Evolutionary conservation across 1,140 invertebrate genomes (phyloP), one percentile per base, ranked within the genome.

Genomic region (Chrysomallon squamiferum): DNA sequence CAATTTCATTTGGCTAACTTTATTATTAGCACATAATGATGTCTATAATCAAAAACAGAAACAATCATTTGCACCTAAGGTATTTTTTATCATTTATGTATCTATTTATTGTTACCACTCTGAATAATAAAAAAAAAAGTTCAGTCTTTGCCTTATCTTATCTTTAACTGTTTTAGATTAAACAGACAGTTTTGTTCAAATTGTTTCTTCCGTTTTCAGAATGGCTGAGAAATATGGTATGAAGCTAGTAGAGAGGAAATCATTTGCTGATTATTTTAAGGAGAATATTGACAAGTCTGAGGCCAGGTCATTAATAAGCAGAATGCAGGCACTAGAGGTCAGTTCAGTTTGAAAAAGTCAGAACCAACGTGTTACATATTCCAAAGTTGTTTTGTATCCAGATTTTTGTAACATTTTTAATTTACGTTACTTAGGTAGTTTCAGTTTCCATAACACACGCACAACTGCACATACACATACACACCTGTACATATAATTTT

Each of bases 221-320:
- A 85, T 98, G 72, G 94, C 93, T 41, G 86, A 89, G 58, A 92
- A 94, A 71, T 91, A 90, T 88, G 93, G 92, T 3, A 87, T 98
- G 66, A 90, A 95, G 80, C 87, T 95, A 68, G 82, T 93, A 1
- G 89, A 88, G 57, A 90, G 89, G 73, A 88, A 89, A 67, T 88
- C 89, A 52, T 98, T 98, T 87, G 89, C 90, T 50, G 90, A 95
- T 35, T 96, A 91, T 83, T 96, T 91, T 84, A 86, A 91, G 68
- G 87, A 91, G 75, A 88, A 90, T 73, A 87, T 87, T 72, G 71
- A 83, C 47, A 74, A 76, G 35, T 84, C 86, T 52, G 89, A 90
- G 54, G 88, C 90, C 70, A 85, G 87, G 43, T 84, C 87, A 62
- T 85, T 96, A 27, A 79, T 96, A 50, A 87, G 87, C 50, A 90